Percentiles rank a stretch among this genome's conserved stretches.
Conservation (phyloP, 2,113 vertebrate species). For the Dromas ardeola region DNA sequence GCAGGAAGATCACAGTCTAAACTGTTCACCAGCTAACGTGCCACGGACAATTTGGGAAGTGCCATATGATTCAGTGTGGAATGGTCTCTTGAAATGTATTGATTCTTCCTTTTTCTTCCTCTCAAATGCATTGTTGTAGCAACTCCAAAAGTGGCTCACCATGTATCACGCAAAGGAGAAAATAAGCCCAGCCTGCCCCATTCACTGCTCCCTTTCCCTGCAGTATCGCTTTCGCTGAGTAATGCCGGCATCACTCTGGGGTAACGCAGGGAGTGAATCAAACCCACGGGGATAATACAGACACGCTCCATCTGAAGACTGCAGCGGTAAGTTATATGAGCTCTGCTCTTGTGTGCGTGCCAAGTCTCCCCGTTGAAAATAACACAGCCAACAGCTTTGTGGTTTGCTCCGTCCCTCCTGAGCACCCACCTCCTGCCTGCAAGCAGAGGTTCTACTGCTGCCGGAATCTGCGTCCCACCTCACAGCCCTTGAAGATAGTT, state of each 20-base stretch:
- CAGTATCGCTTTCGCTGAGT: neutral
- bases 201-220: neutral
- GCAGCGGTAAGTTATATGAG: neutral
- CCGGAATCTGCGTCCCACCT: neutral
- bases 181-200: neutral
- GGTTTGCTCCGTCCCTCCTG: neutral
- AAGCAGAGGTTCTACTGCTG: neutral
- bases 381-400: neutral
- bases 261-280: neutral
- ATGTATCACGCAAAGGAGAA: neutral
- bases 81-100: neutral
- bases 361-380: rapidly evolving
- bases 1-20: neutral
- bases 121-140: neutral
- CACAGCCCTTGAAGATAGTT: neutral
- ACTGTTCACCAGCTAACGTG: rapidly evolving
- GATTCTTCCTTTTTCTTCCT: neutral
- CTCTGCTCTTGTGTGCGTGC: neutral
- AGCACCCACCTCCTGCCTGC: neutral
- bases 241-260: neutral
- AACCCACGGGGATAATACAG: neutral
- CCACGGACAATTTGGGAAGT: neutral
- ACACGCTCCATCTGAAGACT: neutral
- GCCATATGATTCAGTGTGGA: neutral
- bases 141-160: neutral